Percentiles rank a stretch among this genome's conserved stretches.
Evolutionary conservation across 2,797 vertebrate genomes (phyloP).

Genomic region (Anniella stebbinsi): DNA sequence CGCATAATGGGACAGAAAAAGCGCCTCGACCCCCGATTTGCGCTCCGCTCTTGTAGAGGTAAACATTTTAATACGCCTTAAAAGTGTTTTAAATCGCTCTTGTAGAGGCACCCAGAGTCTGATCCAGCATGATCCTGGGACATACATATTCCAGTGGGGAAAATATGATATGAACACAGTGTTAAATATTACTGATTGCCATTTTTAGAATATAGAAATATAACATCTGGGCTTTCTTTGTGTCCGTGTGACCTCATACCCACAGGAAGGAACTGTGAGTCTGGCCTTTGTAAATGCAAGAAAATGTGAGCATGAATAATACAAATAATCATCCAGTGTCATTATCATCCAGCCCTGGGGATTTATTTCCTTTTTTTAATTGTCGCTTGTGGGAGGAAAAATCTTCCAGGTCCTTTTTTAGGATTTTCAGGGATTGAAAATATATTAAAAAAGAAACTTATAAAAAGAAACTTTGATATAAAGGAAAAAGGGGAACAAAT

Average conservation of each 20-base stretch:
- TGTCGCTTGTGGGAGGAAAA: neutral
- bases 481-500: conserved; percentile 53
- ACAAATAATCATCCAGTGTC: neutral
- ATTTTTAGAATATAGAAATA: neutral
- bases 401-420: neutral
- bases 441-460: too few species aligned
- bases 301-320: neutral
- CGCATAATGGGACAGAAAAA: too few species aligned
- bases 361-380: neutral
- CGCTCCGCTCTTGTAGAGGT: too few species aligned
- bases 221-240: neutral
- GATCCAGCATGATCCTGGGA: neutral
- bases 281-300: neutral
- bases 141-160: neutral
- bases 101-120: too few species aligned
- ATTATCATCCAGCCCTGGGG: neutral
- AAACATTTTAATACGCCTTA: too few species aligned
- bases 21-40: too few species aligned
- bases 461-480: conserved; percentile 41
- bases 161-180: neutral
- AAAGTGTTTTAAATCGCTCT: too few species aligned
- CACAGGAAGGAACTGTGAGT: neutral
- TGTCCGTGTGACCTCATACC: neutral
- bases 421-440: conserved; percentile 20
- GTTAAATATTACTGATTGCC: neutral